phyloP scores from a whole-genome alignment of 2,888 invertebrate species.

The Eristalis intricaria region DNA sequence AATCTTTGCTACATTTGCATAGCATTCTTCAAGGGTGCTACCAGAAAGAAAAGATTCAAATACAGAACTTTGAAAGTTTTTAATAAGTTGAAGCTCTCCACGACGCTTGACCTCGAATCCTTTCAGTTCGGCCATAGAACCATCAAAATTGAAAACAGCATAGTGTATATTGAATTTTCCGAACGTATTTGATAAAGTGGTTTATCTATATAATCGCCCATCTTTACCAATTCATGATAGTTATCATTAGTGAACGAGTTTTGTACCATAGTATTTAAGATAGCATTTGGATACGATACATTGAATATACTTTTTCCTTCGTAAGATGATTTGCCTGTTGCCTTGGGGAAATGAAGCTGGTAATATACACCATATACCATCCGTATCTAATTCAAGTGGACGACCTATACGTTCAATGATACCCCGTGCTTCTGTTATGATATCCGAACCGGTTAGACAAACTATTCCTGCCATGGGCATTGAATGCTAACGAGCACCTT shows the following conservation, averaged over 20 bases:
- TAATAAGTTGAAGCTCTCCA: conserved; percentile 98
- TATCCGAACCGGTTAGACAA: conserved; percentile 98
- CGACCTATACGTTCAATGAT: conserved; percentile 97
- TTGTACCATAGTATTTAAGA: conserved; percentile 98
- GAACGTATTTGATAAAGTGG: conserved; percentile 88
- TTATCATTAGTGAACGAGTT: conserved; percentile 98
- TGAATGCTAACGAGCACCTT: conserved; percentile 97
- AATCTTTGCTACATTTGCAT: conserved; percentile 96
- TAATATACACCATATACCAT: conserved; percentile 99
- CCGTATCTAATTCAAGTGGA: conserved; percentile 98
- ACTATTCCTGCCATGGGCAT: conserved; percentile 99
- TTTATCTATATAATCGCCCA: conserved; percentile 50
- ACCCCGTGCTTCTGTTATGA: conserved; percentile 97
- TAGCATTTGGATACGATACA: conserved; percentile 97
- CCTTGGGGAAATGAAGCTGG: conserved; percentile 99
- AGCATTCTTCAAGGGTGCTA: conserved; percentile 93
- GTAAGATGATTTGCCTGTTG: conserved; percentile 89
- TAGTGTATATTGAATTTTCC: conserved; percentile 99
- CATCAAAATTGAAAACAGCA: conserved; percentile 99
- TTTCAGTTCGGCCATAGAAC: conserved; percentile 97
- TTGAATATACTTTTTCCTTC: conserved; percentile 94
- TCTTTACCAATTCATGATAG: conserved; percentile 91
- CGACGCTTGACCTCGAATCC: conserved; percentile 99
- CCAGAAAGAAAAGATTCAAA: conserved; percentile 98
- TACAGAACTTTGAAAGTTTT: conserved; percentile 98